phyloP scores from a whole-genome alignment of 2,888 invertebrate species.

The Oxyteleia sp. region DNA sequence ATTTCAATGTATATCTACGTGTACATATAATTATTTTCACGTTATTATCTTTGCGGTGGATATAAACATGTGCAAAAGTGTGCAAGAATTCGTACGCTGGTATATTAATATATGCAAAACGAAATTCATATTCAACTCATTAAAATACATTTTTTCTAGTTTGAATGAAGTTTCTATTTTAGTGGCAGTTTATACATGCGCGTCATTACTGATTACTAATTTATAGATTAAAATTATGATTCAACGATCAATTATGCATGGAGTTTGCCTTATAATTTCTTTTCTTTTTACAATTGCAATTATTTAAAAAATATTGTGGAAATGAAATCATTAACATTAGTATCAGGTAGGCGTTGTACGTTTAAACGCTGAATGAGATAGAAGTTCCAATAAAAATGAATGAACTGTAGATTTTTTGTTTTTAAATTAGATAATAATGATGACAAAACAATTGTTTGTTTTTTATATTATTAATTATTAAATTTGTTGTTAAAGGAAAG shows the following conservation, averaged over 20 bases:
- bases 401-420: no score
- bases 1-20: slow-evolving; percentile 19
- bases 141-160: slow-evolving; percentile 36
- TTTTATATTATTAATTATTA: no score
- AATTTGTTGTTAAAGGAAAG: no score
- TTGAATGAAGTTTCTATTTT: slow-evolving; percentile 38
- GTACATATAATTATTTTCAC: slow-evolving; percentile 39
- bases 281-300: slow-evolving; percentile 7
- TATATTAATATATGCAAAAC: slow-evolving; percentile 53
- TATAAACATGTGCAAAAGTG: slow-evolving; percentile 9
- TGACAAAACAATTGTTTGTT: no score
- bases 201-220: slow-evolving; percentile 51
- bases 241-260: slow-evolving; percentile 31
- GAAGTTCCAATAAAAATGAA: no score
- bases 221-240: slow-evolving; percentile 43
- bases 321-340: not conserved
- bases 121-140: slow-evolving; percentile 30
- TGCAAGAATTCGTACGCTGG: not conserved
- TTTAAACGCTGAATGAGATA: no score
- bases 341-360: not conserved
- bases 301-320: slow-evolving; percentile 1
- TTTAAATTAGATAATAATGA: no score
- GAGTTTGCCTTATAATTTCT: slow-evolving; percentile 18
- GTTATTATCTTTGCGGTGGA: slow-evolving; percentile 3
- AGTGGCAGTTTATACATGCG: slow-evolving; percentile 4